Evolutionary conservation across 2,888 invertebrate species (phyloP), one percentile per base, ranked within the genome.

Genomic region (Tetheella fluctuosa): DNA sequence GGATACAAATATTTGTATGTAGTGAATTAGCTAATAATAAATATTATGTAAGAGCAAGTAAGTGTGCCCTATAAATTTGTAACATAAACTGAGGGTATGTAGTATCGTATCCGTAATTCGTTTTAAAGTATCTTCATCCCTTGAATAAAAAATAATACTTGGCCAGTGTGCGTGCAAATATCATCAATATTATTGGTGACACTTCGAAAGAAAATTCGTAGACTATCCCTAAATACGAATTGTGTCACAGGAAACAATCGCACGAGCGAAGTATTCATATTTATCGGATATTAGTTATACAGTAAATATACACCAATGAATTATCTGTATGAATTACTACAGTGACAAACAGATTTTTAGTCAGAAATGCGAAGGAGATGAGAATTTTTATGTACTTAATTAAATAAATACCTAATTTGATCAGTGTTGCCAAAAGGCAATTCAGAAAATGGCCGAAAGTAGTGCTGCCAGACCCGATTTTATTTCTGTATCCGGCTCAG

Each of bases 121-220:
- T 23, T 58, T 53, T 23, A 54, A 20, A 57, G n/a, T 37, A 34
- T 54, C 48, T 53, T 55, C 34, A 34, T 34, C 4, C 34, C 13
- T 13, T 13, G 13, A 39, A 39, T n/a, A 39, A n/a, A 54, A 17
- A 34, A 55, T 7, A 37, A 52, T 42, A 67, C 65, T 7, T 91
- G 91, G 68, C 91, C 91, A 64, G 91, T 91, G 63, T 91, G 91
- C 39, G 81, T 91, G 10, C 64, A 52, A 62, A 79, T 67, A 79
- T 91, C 90, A 66, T 89, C 85, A 54, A 63, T 67, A 76, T 83
- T 85, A 59, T 77, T 77, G 57, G 83, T 77, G 68, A 85, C 65
- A 71, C 74, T 77, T 65, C 89, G 88, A 63, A 69, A 69, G 20
- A 70, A 52, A 56, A 74, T 61, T 28, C 69, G 62, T 34, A 65